phyloP scores from a whole-genome alignment of 2,888 invertebrate genomes.

The Drosophila gaucha region DNA sequence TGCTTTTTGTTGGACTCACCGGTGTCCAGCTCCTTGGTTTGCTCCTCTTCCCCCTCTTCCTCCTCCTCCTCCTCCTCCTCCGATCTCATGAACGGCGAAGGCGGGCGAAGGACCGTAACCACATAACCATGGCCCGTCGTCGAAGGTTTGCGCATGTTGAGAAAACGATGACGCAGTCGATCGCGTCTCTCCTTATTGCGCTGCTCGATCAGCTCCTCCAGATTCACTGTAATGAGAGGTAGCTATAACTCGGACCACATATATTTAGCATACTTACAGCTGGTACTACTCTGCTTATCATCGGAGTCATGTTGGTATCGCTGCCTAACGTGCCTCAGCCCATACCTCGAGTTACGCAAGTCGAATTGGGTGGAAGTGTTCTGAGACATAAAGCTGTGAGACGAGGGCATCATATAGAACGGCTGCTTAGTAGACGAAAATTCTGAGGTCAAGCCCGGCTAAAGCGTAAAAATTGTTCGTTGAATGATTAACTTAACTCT shows the following conservation, averaged over 20 bases:
- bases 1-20: conserved; percentile 18
- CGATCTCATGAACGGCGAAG: conserved; percentile 23
- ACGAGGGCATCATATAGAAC: not conserved
- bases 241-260: not conserved
- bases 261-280: conserved; percentile 30
- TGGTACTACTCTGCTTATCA: conserved; percentile 16
- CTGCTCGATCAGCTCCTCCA: conserved; percentile 65
- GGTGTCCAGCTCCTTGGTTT: not conserved
- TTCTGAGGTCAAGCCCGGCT: not conserved
- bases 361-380: not conserved
- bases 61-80: not conserved
- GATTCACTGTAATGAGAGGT: conserved; percentile 40
- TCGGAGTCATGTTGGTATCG: not conserved
- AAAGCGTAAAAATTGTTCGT: not conserved
- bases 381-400: not conserved
- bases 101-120: conserved; percentile 58
- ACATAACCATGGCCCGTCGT: conserved; percentile 37
- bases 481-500: accelerated
- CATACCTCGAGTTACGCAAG: conserved; percentile 3
- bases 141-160: conserved; percentile 35
- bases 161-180: conserved; percentile 63
- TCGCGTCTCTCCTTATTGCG: conserved; percentile 65
- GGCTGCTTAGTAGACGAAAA: not conserved
- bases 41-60: conserved; percentile 16
- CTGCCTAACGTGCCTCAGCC: too few species aligned